These are phyloP conservation scores for Himalopsyche japonica DNA, from an alignment of 2,888 invertebrate genomes.

Conservation along the genomic window DNA sequence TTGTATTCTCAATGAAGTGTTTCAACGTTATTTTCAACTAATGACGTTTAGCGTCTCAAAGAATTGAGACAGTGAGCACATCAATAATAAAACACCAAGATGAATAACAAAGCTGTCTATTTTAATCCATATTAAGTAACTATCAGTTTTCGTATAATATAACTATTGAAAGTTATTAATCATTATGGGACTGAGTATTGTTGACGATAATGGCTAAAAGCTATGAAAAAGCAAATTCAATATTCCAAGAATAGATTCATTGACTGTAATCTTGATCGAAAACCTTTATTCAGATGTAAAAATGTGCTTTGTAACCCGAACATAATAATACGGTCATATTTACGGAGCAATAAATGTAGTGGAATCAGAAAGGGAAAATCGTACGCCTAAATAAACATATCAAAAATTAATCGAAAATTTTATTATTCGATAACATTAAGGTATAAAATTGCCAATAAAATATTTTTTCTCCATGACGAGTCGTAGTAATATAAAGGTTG, in stretches of 20 bases:
- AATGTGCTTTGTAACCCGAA: not conserved
- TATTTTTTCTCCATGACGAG: not conserved
- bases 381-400: not conserved
- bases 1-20: no score
- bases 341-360: not conserved
- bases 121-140: no score
- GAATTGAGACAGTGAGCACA: no score
- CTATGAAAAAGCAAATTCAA: no score
- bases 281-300: not conserved
- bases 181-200: no score
- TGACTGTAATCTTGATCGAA: not conserved
- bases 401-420: not conserved
- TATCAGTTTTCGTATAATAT: no score
- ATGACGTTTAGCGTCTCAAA: no score
- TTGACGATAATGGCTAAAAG: no score
- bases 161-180: no score
- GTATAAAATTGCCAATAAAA: not conserved
- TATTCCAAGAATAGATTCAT: not conserved
- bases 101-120: no score
- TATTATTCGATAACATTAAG: not conserved
- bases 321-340: not conserved
- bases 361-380: not conserved
- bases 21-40: no score
- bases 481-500: not conserved
- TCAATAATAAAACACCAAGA: no score